phyloP scores from a whole-genome alignment of 1,140 invertebrate genomes.

The Anastrepha ludens region DNA sequence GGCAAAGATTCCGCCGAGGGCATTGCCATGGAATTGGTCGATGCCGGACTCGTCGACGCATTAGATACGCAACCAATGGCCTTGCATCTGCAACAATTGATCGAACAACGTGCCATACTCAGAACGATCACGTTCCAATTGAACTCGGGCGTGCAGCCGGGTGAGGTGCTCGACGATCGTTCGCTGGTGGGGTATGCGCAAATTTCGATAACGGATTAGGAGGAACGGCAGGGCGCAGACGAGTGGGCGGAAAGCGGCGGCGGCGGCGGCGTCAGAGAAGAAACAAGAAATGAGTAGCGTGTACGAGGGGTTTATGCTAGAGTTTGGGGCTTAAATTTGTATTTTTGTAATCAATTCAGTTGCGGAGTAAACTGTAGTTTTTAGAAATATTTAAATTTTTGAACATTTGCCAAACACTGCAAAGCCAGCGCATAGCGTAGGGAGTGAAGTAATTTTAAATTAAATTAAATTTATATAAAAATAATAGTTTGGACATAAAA shows the following conservation, averaged over 20 bases:
- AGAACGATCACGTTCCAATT: conserved; percentile 93
- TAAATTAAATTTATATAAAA: conserved; percentile 30
- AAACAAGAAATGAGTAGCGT: background rate
- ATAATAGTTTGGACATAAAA: conserved; percentile 25
- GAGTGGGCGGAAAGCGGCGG: background rate
- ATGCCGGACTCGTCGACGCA: conserved; percentile 94
- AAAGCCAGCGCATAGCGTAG: conserved; percentile 10
- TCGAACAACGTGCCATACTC: conserved; percentile 80
- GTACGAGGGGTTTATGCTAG: background rate
- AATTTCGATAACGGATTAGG: conserved; percentile 91
- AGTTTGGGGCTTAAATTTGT: background rate
- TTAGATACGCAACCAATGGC: conserved; percentile 93
- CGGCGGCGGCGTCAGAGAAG: background rate
- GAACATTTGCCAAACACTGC: background rate
- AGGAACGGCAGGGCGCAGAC: background rate
- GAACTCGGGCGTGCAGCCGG: conserved; percentile 81
- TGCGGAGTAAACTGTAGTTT: background rate
- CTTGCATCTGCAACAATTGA: conserved; percentile 92
- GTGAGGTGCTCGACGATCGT: conserved; percentile 94
- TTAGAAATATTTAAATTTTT: conserved; percentile 15
- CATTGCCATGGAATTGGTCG: conserved; percentile 94
- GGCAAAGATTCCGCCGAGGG: conserved; percentile 95
- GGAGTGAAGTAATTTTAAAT: background rate
- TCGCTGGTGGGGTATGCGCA: conserved; percentile 97
- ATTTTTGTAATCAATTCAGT: background rate